phyloP scores from a whole-genome alignment of 2,888 invertebrate species.

The Clostera curtula region DNA sequence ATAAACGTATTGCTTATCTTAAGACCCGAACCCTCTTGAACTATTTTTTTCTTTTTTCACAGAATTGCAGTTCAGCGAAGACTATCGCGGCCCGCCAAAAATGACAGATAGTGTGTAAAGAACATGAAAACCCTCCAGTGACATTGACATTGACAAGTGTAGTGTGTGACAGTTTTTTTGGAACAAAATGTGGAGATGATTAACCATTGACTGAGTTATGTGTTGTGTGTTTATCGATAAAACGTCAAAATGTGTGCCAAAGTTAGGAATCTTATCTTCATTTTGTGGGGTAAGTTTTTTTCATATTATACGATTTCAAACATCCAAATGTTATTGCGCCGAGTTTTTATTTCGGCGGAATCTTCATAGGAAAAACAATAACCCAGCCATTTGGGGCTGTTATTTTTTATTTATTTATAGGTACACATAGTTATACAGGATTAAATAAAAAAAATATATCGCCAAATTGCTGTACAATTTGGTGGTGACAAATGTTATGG shows the following conservation, averaged over 20 bases:
- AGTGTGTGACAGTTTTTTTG: constrained; percentile 21
- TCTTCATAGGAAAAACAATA: too few relatives aligned
- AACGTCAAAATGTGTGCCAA: constrained; percentile 55
- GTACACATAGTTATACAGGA: too few relatives aligned
- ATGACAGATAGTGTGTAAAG: constrained; percentile 8
- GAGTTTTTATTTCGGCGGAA: too few relatives aligned
- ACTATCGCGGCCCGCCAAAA: constrained; percentile 3
- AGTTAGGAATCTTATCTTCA: constrained; percentile 35
- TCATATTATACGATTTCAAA: constrained; percentile 4
- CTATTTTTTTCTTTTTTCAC: constrained; percentile 2
- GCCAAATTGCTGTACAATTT: too few relatives aligned
- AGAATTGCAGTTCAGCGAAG: constrained; percentile 1
- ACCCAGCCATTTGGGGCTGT: too few relatives aligned
- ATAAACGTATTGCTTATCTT: neutral
- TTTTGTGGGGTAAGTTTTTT: constrained; percentile 49
- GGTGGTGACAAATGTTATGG: too few relatives aligned
- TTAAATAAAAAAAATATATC: too few relatives aligned
- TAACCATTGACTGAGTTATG: constrained; percentile 38
- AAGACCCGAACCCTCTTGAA: neutral
- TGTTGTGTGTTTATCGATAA: constrained; percentile 33
- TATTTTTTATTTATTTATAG: too few relatives aligned
- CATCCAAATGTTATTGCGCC: too few relatives aligned
- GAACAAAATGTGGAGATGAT: constrained; percentile 51
- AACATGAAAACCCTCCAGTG: constrained; percentile 9
- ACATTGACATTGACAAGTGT: constrained; percentile 17